Conservation (phyloP, 2,113 vertebrate species). For the Takifugu flavidus region DNA sequence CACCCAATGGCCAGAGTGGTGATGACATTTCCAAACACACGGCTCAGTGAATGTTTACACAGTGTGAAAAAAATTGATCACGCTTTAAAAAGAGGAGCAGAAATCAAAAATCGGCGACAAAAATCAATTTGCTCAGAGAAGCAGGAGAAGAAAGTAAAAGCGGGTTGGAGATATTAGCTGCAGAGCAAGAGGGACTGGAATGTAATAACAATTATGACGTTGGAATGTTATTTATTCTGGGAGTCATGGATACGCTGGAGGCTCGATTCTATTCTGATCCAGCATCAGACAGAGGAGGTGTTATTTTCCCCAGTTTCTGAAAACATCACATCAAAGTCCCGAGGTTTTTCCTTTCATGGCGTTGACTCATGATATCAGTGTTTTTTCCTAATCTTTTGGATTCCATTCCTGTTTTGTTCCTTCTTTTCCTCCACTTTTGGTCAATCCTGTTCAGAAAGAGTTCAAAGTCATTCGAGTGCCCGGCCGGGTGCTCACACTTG, state of each 20-base stretch:
- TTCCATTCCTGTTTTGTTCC: slow-evolving; percentile 4
- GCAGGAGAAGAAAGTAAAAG: slow-evolving; percentile 26
- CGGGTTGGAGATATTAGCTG: no score
- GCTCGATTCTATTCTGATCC: slow-evolving; percentile 27
- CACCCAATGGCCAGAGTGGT: slow-evolving; percentile 56
- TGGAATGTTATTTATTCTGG: no score
- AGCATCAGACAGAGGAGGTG: slow-evolving; percentile 2
- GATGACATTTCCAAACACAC: slow-evolving; percentile 74
- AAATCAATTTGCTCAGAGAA: slow-evolving; percentile 67
- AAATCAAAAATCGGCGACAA: slow-evolving; percentile 26
- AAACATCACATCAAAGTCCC: slow-evolving; percentile 46
- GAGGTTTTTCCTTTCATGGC: slow-evolving; percentile 29
- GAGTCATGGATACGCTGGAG: slow-evolving; percentile 23
- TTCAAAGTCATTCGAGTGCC: slow-evolving; percentile 63
- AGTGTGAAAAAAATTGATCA: slow-evolving; percentile 72
- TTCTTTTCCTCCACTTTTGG: slow-evolving; percentile 26
- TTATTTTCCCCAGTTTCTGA: slow-evolving; percentile 27
- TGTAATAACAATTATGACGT: not conserved
- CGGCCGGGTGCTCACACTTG: slow-evolving; percentile 39
- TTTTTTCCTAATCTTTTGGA: slow-evolving; percentile 39
- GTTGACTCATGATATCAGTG: slow-evolving; percentile 28
- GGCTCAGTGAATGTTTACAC: slow-evolving; percentile 75
- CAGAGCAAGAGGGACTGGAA: not conserved
- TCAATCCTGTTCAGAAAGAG: slow-evolving; percentile 39
- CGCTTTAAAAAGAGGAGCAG: slow-evolving; percentile 23